phyloP scores from a whole-genome alignment of 37 sponge, comb jelly and placozoan species.

The Axinella damicornis region DNA sequence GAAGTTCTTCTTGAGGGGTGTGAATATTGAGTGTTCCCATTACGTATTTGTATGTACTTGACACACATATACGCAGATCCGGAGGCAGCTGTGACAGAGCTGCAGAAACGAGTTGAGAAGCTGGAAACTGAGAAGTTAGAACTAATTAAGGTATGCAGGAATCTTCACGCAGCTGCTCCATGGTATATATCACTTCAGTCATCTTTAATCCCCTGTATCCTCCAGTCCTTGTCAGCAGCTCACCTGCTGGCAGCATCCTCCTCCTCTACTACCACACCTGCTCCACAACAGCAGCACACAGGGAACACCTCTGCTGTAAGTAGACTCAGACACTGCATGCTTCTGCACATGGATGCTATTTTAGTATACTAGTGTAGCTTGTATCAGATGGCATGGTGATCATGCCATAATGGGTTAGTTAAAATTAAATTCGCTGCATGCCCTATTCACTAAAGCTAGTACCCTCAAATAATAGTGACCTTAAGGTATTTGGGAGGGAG shows the following conservation, averaged over 20 bases:
- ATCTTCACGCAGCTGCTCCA: background rate
- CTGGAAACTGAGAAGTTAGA: conserved; percentile 67
- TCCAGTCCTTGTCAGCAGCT: conserved; percentile 66
- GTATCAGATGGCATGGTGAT: too few relatives aligned
- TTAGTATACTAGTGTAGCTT: too few relatives aligned
- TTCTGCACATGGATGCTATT: too few relatives aligned
- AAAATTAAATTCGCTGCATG: too few relatives aligned
- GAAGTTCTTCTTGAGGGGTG: background rate
- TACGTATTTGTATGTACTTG: background rate
- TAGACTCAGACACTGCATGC: background rate
- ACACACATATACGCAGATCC: conserved; percentile 5
- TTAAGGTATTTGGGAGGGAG: too few relatives aligned
- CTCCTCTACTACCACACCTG: background rate
- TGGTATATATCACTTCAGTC: background rate
- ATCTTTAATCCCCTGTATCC: background rate
- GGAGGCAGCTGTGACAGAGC: conserved; percentile 11
- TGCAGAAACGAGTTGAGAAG: conserved; percentile 43
- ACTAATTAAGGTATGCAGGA: conserved; percentile 61
- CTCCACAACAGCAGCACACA: background rate
- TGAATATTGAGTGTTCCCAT: too few relatives aligned
- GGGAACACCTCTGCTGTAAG: background rate
- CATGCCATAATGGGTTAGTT: too few relatives aligned
- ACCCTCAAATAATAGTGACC: too few relatives aligned
- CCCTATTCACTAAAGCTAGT: too few relatives aligned
- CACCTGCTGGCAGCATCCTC: conserved; percentile 30